Percentiles rank a stretch among this genome's conserved stretches.
Conservation (phyloP, 2,113 vertebrate genomes). For the Coryphaenoides rupestris region DNA sequence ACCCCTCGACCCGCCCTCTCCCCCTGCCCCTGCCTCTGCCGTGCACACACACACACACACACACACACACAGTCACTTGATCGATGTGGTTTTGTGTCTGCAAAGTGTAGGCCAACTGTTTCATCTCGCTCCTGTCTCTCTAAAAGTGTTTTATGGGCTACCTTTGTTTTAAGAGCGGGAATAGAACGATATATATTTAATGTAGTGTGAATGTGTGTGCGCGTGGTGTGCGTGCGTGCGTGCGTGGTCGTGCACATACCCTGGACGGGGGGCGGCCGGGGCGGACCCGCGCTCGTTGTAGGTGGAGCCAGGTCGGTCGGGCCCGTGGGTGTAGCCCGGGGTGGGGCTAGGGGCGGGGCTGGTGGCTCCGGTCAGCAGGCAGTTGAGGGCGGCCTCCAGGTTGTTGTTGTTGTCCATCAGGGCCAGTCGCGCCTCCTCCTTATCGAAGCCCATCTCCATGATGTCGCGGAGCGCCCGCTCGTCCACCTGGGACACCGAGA, state of each 20-base stretch:
- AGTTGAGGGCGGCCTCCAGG: conserved; percentile 91
- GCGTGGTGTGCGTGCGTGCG: conserved; percentile 16
- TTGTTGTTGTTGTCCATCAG: conserved; percentile 95
- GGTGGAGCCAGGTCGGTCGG: too few species aligned
- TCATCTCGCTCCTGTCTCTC: too few species aligned
- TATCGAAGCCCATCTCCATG: conserved; percentile 98
- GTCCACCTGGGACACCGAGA: conserved; percentile 86
- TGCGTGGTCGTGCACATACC: neutral
- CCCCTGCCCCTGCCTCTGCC: conserved; percentile 75
- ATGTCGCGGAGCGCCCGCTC: conserved; percentile 92
- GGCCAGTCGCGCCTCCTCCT: conserved; percentile 88
- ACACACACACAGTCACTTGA: neutral
- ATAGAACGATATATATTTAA: too few species aligned
- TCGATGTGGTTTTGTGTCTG: too few species aligned
- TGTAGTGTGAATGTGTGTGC: conserved; percentile 1
- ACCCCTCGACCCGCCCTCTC: conserved; percentile 82
- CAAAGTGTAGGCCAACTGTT: too few species aligned
- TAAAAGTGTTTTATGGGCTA: too few species aligned
- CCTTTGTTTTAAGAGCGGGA: too few species aligned
- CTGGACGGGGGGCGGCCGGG: conserved; percentile 44
- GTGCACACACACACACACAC: neutral
- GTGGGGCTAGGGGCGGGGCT: conserved; percentile 73
- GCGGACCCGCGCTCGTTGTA: too few species aligned
- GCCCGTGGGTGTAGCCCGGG: conserved; percentile 33
- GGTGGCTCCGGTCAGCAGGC: conserved; percentile 81